Evolutionary conservation across 2,797 vertebrate species (phyloP).

Genomic region (Glossophaga mutica): DNA sequence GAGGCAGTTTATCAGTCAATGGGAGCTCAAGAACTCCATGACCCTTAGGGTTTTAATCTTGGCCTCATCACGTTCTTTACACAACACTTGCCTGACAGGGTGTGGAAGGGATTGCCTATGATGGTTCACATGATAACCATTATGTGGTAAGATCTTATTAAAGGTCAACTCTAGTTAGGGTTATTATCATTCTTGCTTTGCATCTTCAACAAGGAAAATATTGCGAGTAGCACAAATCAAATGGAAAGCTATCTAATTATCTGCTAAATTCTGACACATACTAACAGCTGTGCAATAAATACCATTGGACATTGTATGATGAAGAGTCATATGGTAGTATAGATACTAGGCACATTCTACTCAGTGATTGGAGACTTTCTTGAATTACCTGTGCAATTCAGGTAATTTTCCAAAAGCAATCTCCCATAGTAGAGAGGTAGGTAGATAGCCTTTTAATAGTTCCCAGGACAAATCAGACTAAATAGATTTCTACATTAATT

Average conservation of each 20-base stretch:
- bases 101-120: not conserved
- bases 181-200: not conserved
- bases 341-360: not conserved
- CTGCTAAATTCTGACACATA: not conserved
- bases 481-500: not conserved
- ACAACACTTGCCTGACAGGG: not conserved
- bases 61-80: not conserved
- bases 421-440: not conserved
- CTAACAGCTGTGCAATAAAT: not conserved
- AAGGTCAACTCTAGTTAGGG: not conserved
- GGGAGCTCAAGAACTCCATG: not conserved
- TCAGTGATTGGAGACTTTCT: not conserved
- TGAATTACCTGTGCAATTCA: not conserved
- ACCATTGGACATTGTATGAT: not conserved
- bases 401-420: not conserved
- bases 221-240: not conserved
- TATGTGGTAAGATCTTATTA: not conserved
- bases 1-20: not conserved
- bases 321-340: not conserved
- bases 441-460: not conserved
- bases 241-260: not conserved
- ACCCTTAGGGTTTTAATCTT: not conserved
- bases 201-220: slow-evolving; percentile 16
- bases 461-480: not conserved
- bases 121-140: not conserved